Evolutionary conservation across 1,140 invertebrate genomes (phyloP).

Genomic region (Hylaeus anthracinus): DNA sequence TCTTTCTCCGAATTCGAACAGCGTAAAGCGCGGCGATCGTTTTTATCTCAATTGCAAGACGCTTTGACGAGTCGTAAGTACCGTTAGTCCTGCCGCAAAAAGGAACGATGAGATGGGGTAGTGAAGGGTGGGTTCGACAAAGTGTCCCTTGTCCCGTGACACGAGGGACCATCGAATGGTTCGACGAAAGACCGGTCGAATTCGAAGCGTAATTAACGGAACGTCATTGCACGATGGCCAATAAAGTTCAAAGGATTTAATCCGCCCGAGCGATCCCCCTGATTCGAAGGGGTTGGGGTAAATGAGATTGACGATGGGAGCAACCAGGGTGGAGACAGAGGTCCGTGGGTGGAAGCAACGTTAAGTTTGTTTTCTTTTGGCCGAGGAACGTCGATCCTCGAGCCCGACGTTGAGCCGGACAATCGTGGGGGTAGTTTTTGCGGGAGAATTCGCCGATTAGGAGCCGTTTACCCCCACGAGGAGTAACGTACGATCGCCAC

Average conservation of each 20-base stretch:
- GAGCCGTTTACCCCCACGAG: slow-evolving; percentile 22
- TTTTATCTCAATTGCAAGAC: neutral
- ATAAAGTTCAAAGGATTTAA: slow-evolving; percentile 65
- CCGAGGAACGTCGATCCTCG: slow-evolving; percentile 3
- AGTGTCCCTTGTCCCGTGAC: neutral
- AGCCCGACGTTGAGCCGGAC: neutral
- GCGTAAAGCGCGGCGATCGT: neutral
- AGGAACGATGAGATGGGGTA: neutral
- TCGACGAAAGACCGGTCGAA: slow-evolving; percentile 9
- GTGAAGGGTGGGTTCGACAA: neutral
- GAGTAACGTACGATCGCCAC: slow-evolving; percentile 49
- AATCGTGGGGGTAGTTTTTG: slow-evolving; percentile 37
- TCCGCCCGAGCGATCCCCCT: slow-evolving; percentile 51
- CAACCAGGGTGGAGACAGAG: slow-evolving; percentile 10
- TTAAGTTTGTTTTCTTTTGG: slow-evolving; percentile 57
- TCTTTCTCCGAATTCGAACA: neutral
- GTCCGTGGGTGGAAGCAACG: slow-evolving; percentile 41
- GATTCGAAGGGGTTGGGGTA: slow-evolving; percentile 6
- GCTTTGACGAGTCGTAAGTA: neutral
- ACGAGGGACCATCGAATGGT: neutral
- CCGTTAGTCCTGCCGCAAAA: neutral
- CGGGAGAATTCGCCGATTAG: slow-evolving; percentile 20
- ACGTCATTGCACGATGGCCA: slow-evolving; percentile 54
- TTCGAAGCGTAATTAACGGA: slow-evolving; percentile 60
- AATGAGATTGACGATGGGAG: slow-evolving; percentile 39